phyloP scores from a whole-genome alignment of 2,797 vertebrate species.

The Malacoctenus gilli region DNA sequence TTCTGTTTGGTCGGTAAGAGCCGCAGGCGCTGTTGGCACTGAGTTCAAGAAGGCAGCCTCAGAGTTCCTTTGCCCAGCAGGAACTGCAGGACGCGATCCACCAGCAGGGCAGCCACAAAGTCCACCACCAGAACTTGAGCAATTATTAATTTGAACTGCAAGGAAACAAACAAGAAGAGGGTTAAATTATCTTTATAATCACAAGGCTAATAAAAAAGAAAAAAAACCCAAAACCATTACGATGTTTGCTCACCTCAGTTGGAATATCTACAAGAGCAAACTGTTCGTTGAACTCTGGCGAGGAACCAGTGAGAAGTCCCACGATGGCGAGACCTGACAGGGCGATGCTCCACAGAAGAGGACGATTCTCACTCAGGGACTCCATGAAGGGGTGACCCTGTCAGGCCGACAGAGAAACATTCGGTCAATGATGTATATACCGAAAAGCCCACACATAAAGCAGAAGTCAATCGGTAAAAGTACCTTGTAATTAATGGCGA shows the following conservation, averaged over 20 bases:
- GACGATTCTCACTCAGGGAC: slow-evolving; percentile 92
- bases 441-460: not conserved
- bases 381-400: slow-evolving; percentile 98
- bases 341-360: slow-evolving; percentile 92
- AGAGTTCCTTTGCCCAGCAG: slow-evolving; percentile 91
- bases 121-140: slow-evolving; percentile 90
- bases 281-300: slow-evolving; percentile 94
- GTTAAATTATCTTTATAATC: slow-evolving; percentile 8
- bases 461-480: not conserved
- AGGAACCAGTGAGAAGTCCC: slow-evolving; percentile 90
- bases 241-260: slow-evolving; percentile 83
- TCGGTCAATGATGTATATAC: slow-evolving; percentile 9
- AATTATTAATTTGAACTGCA: slow-evolving; percentile 93
- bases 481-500: slow-evolving; percentile 99
- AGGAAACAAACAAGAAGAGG: slow-evolving; percentile 15
- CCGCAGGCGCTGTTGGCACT: slow-evolving; percentile 74
- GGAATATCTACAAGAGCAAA: slow-evolving; percentile 96
- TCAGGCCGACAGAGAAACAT: slow-evolving; percentile 20
- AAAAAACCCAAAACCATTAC: slow-evolving; percentile 1
- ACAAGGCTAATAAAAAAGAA: slow-evolving; percentile 6
- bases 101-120: slow-evolving; percentile 88
- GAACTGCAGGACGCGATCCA: slow-evolving; percentile 91
- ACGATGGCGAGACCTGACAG: slow-evolving; percentile 89
- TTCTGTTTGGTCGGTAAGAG: slow-evolving; percentile 77
- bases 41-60: slow-evolving; percentile 93